phyloP scores from a whole-genome alignment of 1,140 invertebrate species.

The Plectrocnemia conspersa region DNA sequence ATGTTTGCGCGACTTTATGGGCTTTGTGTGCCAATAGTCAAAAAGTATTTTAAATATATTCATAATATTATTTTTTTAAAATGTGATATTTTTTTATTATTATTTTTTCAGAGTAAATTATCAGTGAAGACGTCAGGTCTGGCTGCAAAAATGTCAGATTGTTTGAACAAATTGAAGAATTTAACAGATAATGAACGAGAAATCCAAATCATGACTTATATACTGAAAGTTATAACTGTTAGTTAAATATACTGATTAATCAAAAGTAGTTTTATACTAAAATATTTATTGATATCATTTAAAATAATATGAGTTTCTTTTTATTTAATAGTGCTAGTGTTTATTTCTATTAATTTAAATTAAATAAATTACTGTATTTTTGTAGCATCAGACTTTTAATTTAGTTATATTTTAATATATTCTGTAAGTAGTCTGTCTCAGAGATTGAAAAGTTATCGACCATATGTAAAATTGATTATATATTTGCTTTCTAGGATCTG shows the following conservation, averaged over 20 bases:
- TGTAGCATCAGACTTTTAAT: too few relatives aligned
- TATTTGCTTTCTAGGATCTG: too few relatives aligned
- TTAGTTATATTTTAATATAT: too few relatives aligned
- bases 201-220: constrained; percentile 31
- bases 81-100: constrained; percentile 6
- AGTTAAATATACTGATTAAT: not conserved
- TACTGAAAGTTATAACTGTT: constrained; percentile 21
- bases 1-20: constrained; percentile 27
- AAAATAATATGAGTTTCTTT: too few relatives aligned
- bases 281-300: too few relatives aligned
- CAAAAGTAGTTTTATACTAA: too few relatives aligned
- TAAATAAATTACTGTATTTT: too few relatives aligned
- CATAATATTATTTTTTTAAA: not conserved
- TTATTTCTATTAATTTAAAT: too few relatives aligned
- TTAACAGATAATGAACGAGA: constrained; percentile 17
- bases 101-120: constrained; percentile 31
- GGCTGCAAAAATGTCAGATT: constrained; percentile 20
- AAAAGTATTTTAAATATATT: constrained; percentile 15
- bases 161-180: constrained; percentile 22
- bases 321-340: too few relatives aligned
- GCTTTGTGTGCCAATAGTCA: constrained; percentile 30
- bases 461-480: too few relatives aligned
- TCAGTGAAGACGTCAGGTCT: constrained; percentile 23
- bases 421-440: too few relatives aligned
- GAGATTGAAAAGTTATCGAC: too few relatives aligned